Evolutionary conservation across 2,113 vertebrate species (phyloP).

Genomic region (Caranx ignobilis): DNA sequence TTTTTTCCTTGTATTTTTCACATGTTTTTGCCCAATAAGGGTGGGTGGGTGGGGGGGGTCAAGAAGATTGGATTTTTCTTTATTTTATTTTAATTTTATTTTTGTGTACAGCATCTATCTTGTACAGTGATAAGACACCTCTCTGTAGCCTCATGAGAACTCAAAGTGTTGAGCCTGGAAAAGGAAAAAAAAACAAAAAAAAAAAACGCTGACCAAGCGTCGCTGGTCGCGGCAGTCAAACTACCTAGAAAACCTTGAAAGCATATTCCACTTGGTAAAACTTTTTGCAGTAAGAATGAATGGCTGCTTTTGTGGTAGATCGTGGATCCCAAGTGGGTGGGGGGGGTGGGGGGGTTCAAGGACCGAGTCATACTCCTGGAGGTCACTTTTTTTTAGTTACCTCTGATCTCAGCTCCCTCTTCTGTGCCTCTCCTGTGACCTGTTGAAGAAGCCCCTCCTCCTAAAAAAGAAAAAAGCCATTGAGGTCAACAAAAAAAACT

Average conservation of each 20-base stretch:
- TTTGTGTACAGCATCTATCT: slow-evolving; percentile 54
- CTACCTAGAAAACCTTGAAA: slow-evolving; percentile 61
- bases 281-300: slow-evolving; percentile 47
- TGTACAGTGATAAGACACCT: slow-evolving; percentile 54
- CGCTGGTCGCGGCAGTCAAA: slow-evolving; percentile 35
- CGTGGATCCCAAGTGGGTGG: slow-evolving; percentile 8
- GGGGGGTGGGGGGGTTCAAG: not conserved
- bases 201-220: slow-evolving; percentile 37
- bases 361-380: not conserved
- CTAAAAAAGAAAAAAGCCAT: slow-evolving; percentile 32
- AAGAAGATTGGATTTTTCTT: slow-evolving; percentile 26
- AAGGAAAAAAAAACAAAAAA: too few species aligned
- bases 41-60: slow-evolving; percentile 21
- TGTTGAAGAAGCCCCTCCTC: slow-evolving; percentile 1
- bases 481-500: slow-evolving; percentile 17
- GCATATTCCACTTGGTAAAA: slow-evolving; percentile 37
- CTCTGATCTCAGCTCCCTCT: slow-evolving; percentile 36
- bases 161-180: slow-evolving; percentile 26
- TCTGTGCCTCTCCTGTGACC: slow-evolving; percentile 59
- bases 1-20: slow-evolving; percentile 20
- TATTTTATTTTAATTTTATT: not conserved
- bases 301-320: slow-evolving; percentile 27
- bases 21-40: slow-evolving; percentile 2
- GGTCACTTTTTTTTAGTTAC: slow-evolving; percentile 17
- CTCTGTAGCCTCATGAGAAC: slow-evolving; percentile 55